Percentiles rank a stretch among this genome's conserved stretches.
Evolutionary conservation across 2,888 invertebrate genomes (phyloP).

Genomic region (Tetrapedia diversipes): DNA sequence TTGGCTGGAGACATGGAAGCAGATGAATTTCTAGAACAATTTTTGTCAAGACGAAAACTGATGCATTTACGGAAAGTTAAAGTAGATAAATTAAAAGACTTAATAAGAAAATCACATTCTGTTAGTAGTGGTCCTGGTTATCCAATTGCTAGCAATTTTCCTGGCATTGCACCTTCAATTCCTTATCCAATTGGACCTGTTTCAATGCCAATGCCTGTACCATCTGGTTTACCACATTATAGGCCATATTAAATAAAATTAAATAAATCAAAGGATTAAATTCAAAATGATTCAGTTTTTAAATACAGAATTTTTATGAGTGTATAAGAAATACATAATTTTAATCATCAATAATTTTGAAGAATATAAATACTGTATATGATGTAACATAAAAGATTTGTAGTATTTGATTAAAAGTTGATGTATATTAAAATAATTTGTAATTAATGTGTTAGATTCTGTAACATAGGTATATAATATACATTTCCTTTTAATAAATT

Average conservation of each 20-base stretch:
- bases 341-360: background rate
- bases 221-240: conserved; percentile 67
- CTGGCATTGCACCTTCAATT: conserved; percentile 82
- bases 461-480: conserved; percentile 12
- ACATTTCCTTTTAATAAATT: conserved; percentile 8
- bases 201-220: conserved; percentile 90
- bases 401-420: background rate
- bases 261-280: background rate
- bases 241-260: conserved; percentile 65
- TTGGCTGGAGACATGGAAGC: conserved; percentile 88
- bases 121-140: conserved; percentile 74
- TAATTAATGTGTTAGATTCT: conserved; percentile 12
- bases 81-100: conserved; percentile 95
- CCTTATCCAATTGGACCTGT: conserved; percentile 90
- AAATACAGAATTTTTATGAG: background rate
- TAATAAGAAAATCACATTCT: conserved; percentile 84
- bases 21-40: conserved; percentile 94
- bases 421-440: background rate
- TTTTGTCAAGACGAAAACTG: conserved; percentile 89
- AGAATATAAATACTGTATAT: background rate
- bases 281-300: background rate
- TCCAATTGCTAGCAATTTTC: conserved; percentile 82
- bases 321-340: background rate
- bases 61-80: conserved; percentile 95
- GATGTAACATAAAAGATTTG: background rate